These are phyloP conservation scores for Philaethria dido DNA, from an alignment of 2,888 invertebrate genomes.

Conservation along the genomic window DNA sequence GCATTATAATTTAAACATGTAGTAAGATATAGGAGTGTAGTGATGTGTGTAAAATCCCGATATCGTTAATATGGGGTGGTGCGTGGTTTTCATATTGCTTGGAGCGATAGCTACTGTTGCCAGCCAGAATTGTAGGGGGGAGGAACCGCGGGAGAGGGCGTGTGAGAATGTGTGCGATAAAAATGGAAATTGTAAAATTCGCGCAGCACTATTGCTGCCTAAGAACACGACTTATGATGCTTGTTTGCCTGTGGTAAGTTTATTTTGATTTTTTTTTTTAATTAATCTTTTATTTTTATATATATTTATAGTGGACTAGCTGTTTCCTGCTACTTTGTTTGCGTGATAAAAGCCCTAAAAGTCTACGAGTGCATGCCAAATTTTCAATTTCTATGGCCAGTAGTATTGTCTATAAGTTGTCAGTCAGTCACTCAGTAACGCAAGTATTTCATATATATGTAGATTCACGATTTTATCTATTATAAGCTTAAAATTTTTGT, in stretches of 20 bases:
- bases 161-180: constrained; percentile 80
- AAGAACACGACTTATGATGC: constrained; percentile 81
- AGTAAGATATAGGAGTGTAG: constrained; percentile 41
- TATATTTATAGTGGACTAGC: too few relatives aligned
- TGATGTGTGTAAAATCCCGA: constrained; percentile 50
- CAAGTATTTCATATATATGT: too few relatives aligned
- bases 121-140: constrained; percentile 69
- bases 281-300: too few relatives aligned
- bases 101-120: constrained; percentile 46
- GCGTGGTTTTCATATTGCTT: constrained; percentile 53
- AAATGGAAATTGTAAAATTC: constrained; percentile 83
- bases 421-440: too few relatives aligned
- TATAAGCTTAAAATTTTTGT: too few relatives aligned
- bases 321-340: too few relatives aligned
- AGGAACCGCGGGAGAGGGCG: constrained; percentile 60
- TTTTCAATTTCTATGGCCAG: too few relatives aligned
- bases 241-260: constrained; percentile 79
- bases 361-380: too few relatives aligned
- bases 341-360: too few relatives aligned
- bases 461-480: too few relatives aligned
- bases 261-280: too few relatives aligned
- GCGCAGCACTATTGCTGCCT: constrained; percentile 87
- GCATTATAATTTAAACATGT: constrained; percentile 39
- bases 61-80: constrained; percentile 63
- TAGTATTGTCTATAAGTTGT: too few relatives aligned